Percentiles rank a stretch among this genome's conserved stretches.
phyloP scores from a whole-genome alignment of 2,888 invertebrate genomes.

The Cerceris ruficornis region DNA sequence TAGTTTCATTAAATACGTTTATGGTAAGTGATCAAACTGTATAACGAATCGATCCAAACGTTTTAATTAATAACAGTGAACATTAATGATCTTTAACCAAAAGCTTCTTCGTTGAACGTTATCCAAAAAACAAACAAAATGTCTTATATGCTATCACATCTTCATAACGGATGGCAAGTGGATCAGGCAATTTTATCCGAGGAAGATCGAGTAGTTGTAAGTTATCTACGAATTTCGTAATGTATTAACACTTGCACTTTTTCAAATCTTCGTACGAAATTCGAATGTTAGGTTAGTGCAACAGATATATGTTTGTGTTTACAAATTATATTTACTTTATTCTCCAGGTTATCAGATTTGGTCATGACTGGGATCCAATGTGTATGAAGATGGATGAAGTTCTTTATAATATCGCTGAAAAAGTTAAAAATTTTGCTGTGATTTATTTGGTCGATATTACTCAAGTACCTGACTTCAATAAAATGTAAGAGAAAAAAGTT shows the following conservation, averaged over 20 bases:
- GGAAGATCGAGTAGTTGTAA: slow-evolving; percentile 98
- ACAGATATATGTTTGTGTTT: not conserved
- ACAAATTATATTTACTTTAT: not conserved
- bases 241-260: not conserved
- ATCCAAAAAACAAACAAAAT: slow-evolving; percentile 83
- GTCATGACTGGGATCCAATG: slow-evolving; percentile 99
- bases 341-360: slow-evolving; percentile 95
- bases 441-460: slow-evolving; percentile 98
- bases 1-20: no score
- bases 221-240: slow-evolving; percentile 71
- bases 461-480: slow-evolving; percentile 99
- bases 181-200: slow-evolving; percentile 99
- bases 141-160: slow-evolving; percentile 99
- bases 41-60: no score
- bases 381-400: slow-evolving; percentile 99
- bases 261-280: not conserved
- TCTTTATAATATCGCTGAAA: slow-evolving; percentile 96
- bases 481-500: slow-evolving; percentile 87
- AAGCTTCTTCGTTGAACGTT: not conserved
- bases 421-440: slow-evolving; percentile 99
- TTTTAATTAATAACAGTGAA: no score
- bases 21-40: no score
- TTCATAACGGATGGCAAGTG: slow-evolving; percentile 99
- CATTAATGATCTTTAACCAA: no score
- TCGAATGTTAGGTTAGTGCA: not conserved